Evolutionary conservation across 2,888 invertebrate species (phyloP).

Genomic region (Drosophila paranaensis): DNA sequence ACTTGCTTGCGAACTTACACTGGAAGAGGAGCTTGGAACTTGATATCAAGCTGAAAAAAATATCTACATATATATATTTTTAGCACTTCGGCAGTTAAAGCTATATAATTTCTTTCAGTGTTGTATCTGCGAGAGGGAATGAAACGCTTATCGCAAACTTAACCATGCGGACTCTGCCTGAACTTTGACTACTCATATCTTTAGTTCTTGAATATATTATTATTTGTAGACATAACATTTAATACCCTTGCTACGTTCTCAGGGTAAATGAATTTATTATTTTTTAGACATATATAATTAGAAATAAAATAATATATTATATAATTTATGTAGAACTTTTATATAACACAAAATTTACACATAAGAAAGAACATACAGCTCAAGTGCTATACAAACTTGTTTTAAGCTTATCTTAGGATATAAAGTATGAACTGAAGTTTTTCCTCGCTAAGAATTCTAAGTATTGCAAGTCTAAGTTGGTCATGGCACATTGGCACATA

Average conservation of each 20-base stretch:
- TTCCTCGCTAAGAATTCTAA: not conserved
- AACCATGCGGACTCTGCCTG: conserved; percentile 29
- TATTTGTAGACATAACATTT: not conserved
- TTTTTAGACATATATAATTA: not conserved
- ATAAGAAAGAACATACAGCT: too few species aligned
- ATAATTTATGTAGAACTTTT: not conserved
- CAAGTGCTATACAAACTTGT: not conserved
- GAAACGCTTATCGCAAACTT: conserved; percentile 33
- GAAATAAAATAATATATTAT: not conserved
- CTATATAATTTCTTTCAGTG: conserved; percentile 4
- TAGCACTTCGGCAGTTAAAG: not conserved
- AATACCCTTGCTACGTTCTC: not conserved
- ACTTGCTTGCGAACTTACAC: conserved; percentile 15
- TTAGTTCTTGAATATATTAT: not conserved
- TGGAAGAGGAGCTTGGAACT: not conserved
- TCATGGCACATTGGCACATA: conserved; percentile 4
- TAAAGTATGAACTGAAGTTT: too few species aligned
- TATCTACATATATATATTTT: too few species aligned
- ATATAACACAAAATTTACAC: too few species aligned
- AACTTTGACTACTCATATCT: conserved; percentile 38
- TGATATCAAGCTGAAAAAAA: not conserved
- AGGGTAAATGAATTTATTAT: not conserved
- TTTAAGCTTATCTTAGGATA: not conserved
- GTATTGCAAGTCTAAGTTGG: not conserved
- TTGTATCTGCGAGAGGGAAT: conserved; percentile 1